Conservation (phyloP, 2,113 vertebrate species). For the Sturnus vulgaris region DNA sequence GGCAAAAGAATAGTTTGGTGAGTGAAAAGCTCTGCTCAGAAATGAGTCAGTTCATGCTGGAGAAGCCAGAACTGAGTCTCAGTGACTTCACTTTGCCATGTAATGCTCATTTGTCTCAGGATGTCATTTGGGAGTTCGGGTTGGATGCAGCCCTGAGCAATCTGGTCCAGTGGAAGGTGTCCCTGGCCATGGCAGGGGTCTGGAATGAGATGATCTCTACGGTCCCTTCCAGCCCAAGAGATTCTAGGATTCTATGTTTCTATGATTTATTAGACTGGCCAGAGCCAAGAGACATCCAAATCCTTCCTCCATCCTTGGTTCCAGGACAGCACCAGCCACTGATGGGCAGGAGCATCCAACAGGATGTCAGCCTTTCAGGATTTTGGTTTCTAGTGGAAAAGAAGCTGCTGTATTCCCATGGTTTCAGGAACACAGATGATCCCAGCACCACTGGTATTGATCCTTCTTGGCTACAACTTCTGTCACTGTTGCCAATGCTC, state of each 20-base stretch:
- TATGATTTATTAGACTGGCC: background rate
- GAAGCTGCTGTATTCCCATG: background rate
- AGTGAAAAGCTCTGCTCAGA: background rate
- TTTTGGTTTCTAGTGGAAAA: background rate
- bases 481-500: background rate
- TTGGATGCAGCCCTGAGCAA: background rate
- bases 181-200: no score
- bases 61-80: background rate
- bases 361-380: background rate
- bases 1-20: background rate
- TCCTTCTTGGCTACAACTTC: background rate
- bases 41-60: background rate
- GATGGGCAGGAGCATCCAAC: background rate
- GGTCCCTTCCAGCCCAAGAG: background rate
- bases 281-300: background rate
- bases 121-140: background rate
- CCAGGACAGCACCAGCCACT: background rate
- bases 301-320: background rate
- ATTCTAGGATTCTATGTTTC: background rate
- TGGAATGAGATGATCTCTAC: background rate
- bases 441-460: rapidly evolving
- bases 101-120: background rate
- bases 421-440: background rate
- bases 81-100: background rate
- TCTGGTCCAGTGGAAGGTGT: background rate